Base-by-base conservation (phyloP, 2,797 vertebrate genomes). In the Carcharodon carcharias region DNA sequence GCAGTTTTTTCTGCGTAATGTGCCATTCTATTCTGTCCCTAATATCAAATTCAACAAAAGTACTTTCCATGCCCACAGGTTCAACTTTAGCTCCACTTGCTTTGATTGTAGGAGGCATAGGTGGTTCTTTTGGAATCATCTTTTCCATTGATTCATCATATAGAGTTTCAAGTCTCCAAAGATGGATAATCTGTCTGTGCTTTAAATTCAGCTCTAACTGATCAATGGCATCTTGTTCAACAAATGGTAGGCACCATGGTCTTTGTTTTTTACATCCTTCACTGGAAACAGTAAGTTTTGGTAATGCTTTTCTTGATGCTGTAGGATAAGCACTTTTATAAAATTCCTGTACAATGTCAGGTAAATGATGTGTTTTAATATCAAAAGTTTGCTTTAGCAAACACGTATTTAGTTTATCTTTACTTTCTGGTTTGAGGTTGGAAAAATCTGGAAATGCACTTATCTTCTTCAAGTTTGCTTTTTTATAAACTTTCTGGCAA, bases 101-200 rank as follows among this genome's bases (percentile, higher is more conserved):
- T 67, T 65, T 96, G 45, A 89, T 82, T 54, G 26, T 16, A 69
- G 77, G 87, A 61, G 40, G 63, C 67, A 89, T 3, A 8, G 87
- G 85, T 54, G 82, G 82, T 35, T 35, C 56, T 89, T 96, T 89
- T 21, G 85, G 82, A 96, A 96, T 96, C 85, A 96, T 89, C 31
- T 67, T 65, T 69, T 69, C 16, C 61, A 96, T 21, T 50, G 96
- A 96, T 82, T 85, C 26, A 40, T 96, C 87, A 96, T 96, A 89
- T 18, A 16, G 26, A 87, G 82, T 96, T 69, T 61, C 63, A 63
- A 87, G 85, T 45, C 23, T 63, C 82, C 45, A 87, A 35, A 89
- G 82, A 89, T 65, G 67, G 16, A 89, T 2, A 26, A 96, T 85
- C 45, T 89, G 87, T 67, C 50, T 89, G 26, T 96, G 96, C 31